Evolutionary conservation across 2,113 vertebrate species (phyloP), one percentile per base, ranked within the genome.

Genomic region (Propithecus coquereli): DNA sequence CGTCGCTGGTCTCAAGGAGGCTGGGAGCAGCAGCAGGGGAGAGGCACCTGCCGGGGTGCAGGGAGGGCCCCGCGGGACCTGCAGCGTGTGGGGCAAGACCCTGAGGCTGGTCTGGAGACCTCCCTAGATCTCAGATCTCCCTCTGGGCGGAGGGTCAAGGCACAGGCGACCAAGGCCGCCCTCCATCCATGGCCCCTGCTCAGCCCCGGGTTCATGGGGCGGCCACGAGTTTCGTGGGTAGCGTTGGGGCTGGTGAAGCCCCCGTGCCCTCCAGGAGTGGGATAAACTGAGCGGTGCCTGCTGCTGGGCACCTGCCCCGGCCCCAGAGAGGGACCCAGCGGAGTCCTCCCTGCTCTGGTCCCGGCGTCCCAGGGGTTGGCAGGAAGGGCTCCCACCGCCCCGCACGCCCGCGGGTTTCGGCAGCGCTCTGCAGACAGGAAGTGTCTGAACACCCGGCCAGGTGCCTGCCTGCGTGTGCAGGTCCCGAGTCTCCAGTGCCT

Each of bases 11-110:
- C 6, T 8, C 3, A 7, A 30, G 43, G 8, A 1, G 17, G 43
- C 61, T 14, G 43, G 57, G 32, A 18, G 3, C 27, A 4, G 14
- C 14, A 22, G 22, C 10, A 2, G 45, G 10, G 10, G 5, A 7
- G 34, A 18, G 22, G 5, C 10, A 22, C 18, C 34, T 32, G 34
- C 13, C 32, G 40, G 50, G 4, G 43, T 1, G 14, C 50, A 5
- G 0, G 7, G 59, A 32, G 57, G 65, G 23, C 7, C 54, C 30
- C 18, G 2, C 13, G n/a, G 43, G 4, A 20, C n/a, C 63, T 4
- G 17, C 3, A 0, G 70, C 1, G 6, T 1, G 0, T 8, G 20
- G 2, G 2, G 20, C 40, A 40, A 63, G 54, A 16, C 4, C 11
- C 0, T 18, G 74, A 18, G 7, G 4, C 2, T 22, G 25, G 9